These are phyloP conservation scores for Chalcis sispes DNA, from an alignment of 2,888 invertebrate species.

Conservation along the genomic window DNA sequence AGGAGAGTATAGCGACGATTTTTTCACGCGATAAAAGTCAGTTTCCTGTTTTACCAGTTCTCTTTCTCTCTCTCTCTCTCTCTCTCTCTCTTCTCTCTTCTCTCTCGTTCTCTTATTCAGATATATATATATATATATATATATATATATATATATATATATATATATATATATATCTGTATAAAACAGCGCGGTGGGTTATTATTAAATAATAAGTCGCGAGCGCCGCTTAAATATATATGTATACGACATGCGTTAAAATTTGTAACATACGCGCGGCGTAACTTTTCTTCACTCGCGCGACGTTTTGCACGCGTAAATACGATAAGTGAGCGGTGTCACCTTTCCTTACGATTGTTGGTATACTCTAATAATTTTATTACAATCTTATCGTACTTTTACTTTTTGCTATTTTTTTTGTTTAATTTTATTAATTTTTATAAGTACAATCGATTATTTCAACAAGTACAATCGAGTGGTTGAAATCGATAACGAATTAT, in stretches of 20 bases:
- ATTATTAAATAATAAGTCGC: slow-evolving; percentile 48
- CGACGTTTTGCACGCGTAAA: neutral
- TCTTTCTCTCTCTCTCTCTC: neutral
- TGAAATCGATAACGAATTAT: no score
- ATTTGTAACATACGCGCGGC: slow-evolving; percentile 12
- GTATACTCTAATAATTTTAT: neutral
- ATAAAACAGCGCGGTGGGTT: no score
- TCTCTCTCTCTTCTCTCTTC: no score
- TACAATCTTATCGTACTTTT: neutral
- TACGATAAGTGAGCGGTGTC: neutral
- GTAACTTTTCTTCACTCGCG: slow-evolving; percentile 11
- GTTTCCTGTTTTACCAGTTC: slow-evolving; percentile 57
- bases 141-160: no score
- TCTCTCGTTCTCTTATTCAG: no score
- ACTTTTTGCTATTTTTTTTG: neutral
- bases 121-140: no score
- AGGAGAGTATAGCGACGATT: no score
- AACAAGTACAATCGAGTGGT: no score
- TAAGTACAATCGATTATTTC: no score
- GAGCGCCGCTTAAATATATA: neutral
- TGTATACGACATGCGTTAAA: neutral
- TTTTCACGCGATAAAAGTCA: slow-evolving; percentile 28
- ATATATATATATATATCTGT: no score
- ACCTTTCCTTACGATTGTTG: neutral
- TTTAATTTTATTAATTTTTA: neutral